Base-by-base conservation (phyloP, 2,888 invertebrate species). In the Dicycla oo region DNA sequence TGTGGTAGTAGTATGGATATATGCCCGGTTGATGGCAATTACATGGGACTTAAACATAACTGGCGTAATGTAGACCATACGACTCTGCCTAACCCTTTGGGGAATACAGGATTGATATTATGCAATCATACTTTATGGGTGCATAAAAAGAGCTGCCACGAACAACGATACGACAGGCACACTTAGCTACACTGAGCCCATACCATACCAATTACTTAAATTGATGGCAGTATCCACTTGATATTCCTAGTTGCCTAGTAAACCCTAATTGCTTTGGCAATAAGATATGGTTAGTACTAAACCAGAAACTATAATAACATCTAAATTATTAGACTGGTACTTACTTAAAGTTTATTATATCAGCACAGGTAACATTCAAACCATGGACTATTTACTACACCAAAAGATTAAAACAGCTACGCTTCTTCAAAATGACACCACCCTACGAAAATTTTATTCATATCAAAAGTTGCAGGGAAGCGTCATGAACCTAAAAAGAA, bases 401-500 rank as follows among this genome's bases (percentile, higher is more conserved):
- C 30, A 38, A 34, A 63, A 38, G 34, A 38, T 34, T 38, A 38
- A 34, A 63, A 38, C 20, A 5, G 11, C 18, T 23, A 23, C 23
- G 5, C 6, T 57, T 0, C n/a, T 34, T 58, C 15, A 8, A 15
- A 67, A 30, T 18, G 40, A 26, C 3, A 20, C n/a, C 20, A 30
- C 30, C 13, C 5, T 60, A 18, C 3, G 3, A 61, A 43, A 45
- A n/a, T 45, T 54, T 45, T 0, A 45, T 69, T 69, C 26, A 45
- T n/a, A 26, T 26, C 15, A 38, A 63, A 65, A 45, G 45, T 66
- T 40, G 15, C 38, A 20, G 43, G 34, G 2, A 67, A 62, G 56
- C 63, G 20, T 61, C 40, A 26, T 45, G 43, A 23, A 49, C 18
- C 56, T 61, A 56, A 80, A 74, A 75, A 63, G 10, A 68, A 45